Percentiles rank a stretch among this genome's conserved stretches.
These are phyloP conservation scores for Sarcophaga carnaria DNA, from an alignment of 2,888 invertebrate species.

Conservation along the genomic window DNA sequence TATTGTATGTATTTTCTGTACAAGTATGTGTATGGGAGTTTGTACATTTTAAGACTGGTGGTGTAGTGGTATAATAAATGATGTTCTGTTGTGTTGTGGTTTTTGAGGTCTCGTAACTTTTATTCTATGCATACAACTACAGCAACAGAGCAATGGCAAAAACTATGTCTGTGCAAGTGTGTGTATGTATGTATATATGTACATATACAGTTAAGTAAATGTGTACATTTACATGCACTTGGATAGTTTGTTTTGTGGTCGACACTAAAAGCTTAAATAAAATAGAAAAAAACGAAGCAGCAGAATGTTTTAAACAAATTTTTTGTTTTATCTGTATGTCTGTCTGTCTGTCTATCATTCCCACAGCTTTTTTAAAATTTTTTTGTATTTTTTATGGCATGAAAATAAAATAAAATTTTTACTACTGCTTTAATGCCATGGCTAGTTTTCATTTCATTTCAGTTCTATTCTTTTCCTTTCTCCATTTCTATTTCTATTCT, in stretches of 20 bases:
- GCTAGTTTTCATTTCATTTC: background rate
- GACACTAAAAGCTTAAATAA: constrained; percentile 66
- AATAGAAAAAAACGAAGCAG: constrained; percentile 1
- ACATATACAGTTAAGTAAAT: constrained; percentile 11
- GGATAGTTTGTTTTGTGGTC: constrained; percentile 60
- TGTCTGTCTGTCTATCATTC: background rate
- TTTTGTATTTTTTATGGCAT: constrained; percentile 13
- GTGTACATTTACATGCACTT: constrained; percentile 32
- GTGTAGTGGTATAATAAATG: constrained; percentile 70
- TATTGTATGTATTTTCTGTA: no score
- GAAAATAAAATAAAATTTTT: constrained; percentile 12
- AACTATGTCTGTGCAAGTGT: background rate
- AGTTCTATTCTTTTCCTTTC: background rate
- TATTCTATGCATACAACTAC: constrained; percentile 56
- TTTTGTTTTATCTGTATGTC: background rate
- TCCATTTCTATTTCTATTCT: background rate
- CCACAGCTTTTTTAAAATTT: background rate
- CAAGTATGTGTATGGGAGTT: background rate
- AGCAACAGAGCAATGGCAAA: background rate
- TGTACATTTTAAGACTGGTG: constrained; percentile 58
- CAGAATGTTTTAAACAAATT: constrained; percentile 38
- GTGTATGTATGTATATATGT: constrained; percentile 12
- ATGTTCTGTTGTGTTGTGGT: constrained; percentile 69
- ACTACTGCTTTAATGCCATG: constrained; percentile 21
- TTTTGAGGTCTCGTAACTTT: constrained; percentile 69